Conservation (phyloP, 2,113 vertebrate species). For the Chamaea fasciata region DNA sequence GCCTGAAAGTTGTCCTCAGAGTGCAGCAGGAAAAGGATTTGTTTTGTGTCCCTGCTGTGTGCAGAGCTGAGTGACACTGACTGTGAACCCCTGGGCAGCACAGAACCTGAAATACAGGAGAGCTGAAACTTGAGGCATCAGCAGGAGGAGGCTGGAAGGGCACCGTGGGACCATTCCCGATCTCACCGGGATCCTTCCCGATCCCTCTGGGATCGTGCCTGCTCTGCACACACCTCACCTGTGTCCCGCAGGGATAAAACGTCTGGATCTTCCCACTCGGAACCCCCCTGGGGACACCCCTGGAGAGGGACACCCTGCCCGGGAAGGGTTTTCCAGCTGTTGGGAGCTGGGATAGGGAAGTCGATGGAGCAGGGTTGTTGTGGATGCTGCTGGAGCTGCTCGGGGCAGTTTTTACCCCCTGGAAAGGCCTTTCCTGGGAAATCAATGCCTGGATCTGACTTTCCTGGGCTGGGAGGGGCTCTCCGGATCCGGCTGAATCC, state of each 20-base stretch:
- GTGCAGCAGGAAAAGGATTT: no score
- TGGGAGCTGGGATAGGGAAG: background rate
- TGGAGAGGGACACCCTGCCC: background rate
- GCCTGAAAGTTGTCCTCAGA: no score
- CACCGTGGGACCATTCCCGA: rapidly evolving
- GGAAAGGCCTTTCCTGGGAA: background rate
- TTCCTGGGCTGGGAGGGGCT: background rate
- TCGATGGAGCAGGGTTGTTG: background rate
- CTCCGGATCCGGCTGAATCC: background rate
- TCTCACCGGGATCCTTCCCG: background rate
- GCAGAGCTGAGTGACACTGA: no score
- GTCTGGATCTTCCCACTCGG: background rate
- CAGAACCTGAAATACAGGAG: no score
- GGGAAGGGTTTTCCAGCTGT: background rate
- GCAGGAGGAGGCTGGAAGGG: background rate
- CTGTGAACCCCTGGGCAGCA: no score
- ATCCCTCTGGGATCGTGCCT: no score
- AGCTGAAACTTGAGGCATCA: no score
- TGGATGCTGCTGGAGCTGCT: background rate
- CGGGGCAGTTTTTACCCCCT: background rate
- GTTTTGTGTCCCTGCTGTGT: no score
- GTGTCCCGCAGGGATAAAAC: background rate
- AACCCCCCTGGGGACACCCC: background rate
- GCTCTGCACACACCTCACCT: background rate
- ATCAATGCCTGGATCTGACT: background rate